phyloP scores from a whole-genome alignment of 2,113 vertebrate genomes.

The Gopherus evgoodei region DNA sequence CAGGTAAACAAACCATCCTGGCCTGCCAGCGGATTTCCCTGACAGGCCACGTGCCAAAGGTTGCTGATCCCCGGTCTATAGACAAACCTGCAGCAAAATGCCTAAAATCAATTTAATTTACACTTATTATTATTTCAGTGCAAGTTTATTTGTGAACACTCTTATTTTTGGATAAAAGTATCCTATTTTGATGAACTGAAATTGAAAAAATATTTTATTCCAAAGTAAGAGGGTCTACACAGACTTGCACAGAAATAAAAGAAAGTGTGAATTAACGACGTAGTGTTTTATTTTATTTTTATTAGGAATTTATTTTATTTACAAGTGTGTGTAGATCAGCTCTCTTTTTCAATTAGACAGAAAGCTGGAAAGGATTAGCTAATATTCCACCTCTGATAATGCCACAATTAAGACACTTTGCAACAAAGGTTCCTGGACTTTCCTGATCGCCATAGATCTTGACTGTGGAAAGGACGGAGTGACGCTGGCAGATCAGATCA shows the following conservation, averaged over 20 bases:
- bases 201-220: not conserved
- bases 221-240: not conserved
- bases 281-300: not conserved
- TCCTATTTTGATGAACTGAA: not conserved
- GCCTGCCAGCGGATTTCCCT: no score
- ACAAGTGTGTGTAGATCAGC: not conserved
- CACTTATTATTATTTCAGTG: not conserved
- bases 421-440: not conserved
- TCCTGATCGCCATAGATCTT: not conserved
- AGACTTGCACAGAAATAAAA: not conserved
- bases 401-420: not conserved
- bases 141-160: not conserved
- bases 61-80: not conserved
- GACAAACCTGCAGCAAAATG: not conserved
- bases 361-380: not conserved
- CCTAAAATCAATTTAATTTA: not conserved
- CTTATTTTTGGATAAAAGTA: not conserved
- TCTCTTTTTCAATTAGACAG: not conserved
- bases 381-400: not conserved
- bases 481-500: not conserved
- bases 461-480: not conserved
- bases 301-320: not conserved
- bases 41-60: no score
- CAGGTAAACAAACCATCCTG: no score
- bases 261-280: not conserved